phyloP scores from a whole-genome alignment of 2,888 invertebrate genomes.

The Pseudeuparius sepicola region DNA sequence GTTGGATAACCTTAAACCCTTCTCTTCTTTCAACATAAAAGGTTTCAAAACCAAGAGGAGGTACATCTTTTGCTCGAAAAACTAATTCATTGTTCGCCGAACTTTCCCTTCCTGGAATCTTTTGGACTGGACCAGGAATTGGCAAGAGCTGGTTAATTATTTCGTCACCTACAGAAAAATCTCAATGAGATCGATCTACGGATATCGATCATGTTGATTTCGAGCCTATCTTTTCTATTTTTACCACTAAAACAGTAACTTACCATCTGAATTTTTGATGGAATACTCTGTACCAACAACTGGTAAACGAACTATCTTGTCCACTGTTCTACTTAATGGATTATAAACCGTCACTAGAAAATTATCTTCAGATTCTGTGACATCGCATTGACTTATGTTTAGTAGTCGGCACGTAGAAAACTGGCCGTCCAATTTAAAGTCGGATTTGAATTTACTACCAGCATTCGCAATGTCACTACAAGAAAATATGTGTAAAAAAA shows the following conservation, averaged over 20 bases:
- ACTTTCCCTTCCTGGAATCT: no score
- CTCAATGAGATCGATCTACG: no score
- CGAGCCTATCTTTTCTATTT: no score
- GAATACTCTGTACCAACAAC: slow-evolving; percentile 46
- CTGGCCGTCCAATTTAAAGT: slow-evolving; percentile 42
- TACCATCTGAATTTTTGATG: slow-evolving; percentile 56
- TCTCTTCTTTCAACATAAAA: no score
- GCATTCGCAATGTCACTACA: background rate
- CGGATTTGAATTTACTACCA: slow-evolving; percentile 15
- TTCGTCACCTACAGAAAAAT: slow-evolving; percentile 9
- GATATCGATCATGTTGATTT: no score
- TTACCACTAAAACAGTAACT: no score
- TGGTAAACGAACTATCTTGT: slow-evolving; percentile 54
- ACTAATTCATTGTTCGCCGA: no score
- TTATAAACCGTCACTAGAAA: slow-evolving; percentile 75
- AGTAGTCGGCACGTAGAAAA: slow-evolving; percentile 53
- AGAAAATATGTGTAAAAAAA: slow-evolving; percentile 1
- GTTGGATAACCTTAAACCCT: no score
- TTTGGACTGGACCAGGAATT: no score
- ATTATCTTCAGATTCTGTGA: slow-evolving; percentile 48
- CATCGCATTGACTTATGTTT: slow-evolving; percentile 67
- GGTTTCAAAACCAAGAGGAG: no score
- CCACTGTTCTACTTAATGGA: slow-evolving; percentile 56
- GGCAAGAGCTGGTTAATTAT: slow-evolving; percentile 8
- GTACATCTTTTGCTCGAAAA: no score